These are phyloP conservation scores for Scleropages formosus DNA, from an alignment of 2,797 vertebrate genomes.

Conservation along the genomic window DNA sequence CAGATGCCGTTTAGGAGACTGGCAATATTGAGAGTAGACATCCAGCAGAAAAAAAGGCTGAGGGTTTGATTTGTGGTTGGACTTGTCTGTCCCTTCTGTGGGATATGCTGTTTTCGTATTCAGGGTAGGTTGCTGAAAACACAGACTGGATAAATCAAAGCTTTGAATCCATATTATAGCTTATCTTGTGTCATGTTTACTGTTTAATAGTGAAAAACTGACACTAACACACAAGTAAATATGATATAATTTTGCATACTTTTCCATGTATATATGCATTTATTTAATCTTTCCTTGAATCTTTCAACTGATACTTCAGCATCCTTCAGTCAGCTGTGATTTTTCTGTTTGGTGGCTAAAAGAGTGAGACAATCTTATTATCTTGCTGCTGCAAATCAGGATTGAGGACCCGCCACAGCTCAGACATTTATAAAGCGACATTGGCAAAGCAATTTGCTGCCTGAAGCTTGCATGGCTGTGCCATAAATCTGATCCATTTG, in stretches of 20 bases:
- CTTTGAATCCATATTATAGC: too few relatives aligned
- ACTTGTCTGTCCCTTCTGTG: too few relatives aligned
- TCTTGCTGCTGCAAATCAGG: conserved; percentile 39
- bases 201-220: too few relatives aligned
- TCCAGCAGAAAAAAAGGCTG: too few relatives aligned
- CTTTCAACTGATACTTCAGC: not conserved
- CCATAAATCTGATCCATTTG: conserved; percentile 40
- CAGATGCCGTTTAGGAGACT: too few relatives aligned
- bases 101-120: too few relatives aligned
- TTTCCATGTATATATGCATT: not conserved
- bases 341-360: conserved; percentile 37
- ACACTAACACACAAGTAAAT: not conserved
- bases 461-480: conserved; percentile 23
- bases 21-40: too few relatives aligned
- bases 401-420: conserved; percentile 31
- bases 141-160: too few relatives aligned
- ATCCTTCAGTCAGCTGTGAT: not conserved
- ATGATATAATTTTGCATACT: not conserved
- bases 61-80: too few relatives aligned
- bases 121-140: too few relatives aligned
- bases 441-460: conserved; percentile 44
- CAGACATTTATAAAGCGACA: conserved; percentile 40
- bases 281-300: not conserved
- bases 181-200: too few relatives aligned
- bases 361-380: conserved; percentile 42